Evolutionary conservation across 2,888 invertebrate genomes (phyloP).

Genomic region (Tricholauxania praeusta): DNA sequence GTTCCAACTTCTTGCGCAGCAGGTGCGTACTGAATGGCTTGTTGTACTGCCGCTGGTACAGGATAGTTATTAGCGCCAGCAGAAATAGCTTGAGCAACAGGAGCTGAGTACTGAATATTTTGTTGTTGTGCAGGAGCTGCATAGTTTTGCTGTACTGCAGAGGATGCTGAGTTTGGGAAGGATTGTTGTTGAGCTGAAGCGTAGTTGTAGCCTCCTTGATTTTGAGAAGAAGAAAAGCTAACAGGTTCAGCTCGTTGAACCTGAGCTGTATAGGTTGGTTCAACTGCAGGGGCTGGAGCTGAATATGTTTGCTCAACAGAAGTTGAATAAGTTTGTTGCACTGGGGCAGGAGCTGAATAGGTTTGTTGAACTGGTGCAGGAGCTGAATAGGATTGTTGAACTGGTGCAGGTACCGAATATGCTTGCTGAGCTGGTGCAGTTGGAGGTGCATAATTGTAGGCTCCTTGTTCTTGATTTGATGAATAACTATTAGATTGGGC

Average conservation of each 20-base stretch:
- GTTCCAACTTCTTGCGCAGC: constrained; percentile 48
- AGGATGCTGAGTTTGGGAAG: not conserved
- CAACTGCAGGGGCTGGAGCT: constrained; percentile 20
- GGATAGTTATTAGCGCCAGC: not conserved
- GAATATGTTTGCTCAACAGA: constrained; percentile 8
- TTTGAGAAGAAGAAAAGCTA: no score
- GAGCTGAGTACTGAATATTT: not conserved
- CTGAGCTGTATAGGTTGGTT: constrained; percentile 25
- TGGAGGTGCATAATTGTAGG: constrained; percentile 32
- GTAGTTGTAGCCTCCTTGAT: no score
- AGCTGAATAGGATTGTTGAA: constrained; percentile 32
- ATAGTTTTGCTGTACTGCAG: constrained; percentile 15
- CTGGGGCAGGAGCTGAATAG: constrained; percentile 29
- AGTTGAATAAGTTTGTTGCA: constrained; percentile 38
- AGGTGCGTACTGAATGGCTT: not conserved
- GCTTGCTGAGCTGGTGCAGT: constrained; percentile 32
- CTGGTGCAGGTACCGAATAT: constrained; percentile 26
- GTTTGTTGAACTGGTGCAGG: constrained; percentile 35
- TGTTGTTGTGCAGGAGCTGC: not conserved
- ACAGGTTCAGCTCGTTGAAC: not conserved
- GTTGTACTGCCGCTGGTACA: not conserved
- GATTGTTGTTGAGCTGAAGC: no score
- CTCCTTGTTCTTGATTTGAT: not conserved
- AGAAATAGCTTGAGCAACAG: not conserved
- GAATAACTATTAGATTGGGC: constrained; percentile 36